Evolutionary conservation across 2,888 invertebrate species (phyloP), one percentile per base, ranked within the genome.

Genomic region (Melipona beecheii): DNA sequence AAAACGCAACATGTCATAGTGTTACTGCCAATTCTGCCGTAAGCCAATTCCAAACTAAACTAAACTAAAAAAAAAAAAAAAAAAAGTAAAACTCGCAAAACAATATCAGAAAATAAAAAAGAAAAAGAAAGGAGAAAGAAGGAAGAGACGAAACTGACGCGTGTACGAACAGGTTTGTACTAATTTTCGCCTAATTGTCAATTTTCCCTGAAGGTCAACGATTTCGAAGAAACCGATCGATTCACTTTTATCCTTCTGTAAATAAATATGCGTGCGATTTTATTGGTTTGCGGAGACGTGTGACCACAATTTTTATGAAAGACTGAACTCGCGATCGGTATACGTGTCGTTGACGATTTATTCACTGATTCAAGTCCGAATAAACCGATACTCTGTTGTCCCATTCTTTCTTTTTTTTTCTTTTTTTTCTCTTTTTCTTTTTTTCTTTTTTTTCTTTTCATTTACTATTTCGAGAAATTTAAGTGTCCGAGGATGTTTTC

Each of bases 111-210:
- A n/a, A 31, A n/a, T 43, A 64, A 56, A 71, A 49, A 19, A 43
- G 24, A 49, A 13, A 66, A 31, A 62, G 27, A 58, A 58, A 72
- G 13, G 11, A 50, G 49, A 70, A 17, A 6, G 15, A 31, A 50
- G n/a, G 31, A 31, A 69, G n/a, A 62, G 15, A 54, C 49, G 71
- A 31, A 50, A 65, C 56, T 31, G 75, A 71, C 60, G 76, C 74
- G 75, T 66, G 56, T 64, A 36, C 43, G 49, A 78, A 78, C 27
- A 43, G 75, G 70, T 75, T 65, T 17, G 71, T 78, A 78, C 71
- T 78, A 52, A 77, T 79, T 73, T 76, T 83, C 60, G 79, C 78
- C 81, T 85, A 86, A 75, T 78, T 81, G 88, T 88, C 88, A 88
- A 88, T 88, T 88, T 73, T 54, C 68, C 60, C 31, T 73, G 76